A percentile compares a stretch with the other conserved stretches of the same genome.
These are phyloP conservation scores for Zoanthus solanderi DNA, from an alignment of 92 coral and sea anemone genomes.

Conservation along the genomic window DNA sequence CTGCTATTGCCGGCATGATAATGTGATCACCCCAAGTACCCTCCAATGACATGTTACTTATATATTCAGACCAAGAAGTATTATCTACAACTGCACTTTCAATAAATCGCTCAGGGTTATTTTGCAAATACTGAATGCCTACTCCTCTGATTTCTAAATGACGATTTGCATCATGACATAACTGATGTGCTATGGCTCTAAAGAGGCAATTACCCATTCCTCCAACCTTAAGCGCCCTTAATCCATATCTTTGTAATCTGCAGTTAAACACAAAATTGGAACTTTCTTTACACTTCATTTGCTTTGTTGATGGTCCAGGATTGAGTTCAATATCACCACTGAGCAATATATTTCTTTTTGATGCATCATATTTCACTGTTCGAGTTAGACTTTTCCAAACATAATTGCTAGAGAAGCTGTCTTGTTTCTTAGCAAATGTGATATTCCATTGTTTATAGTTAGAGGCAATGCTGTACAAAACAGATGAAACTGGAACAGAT, in stretches of 20 bases:
- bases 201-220: conserved; percentile 45
- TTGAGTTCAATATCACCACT: conserved; percentile 44
- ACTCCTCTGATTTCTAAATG: not conserved
- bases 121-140: conserved; percentile 16
- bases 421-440: conserved; percentile 33
- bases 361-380: not conserved
- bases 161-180: conserved; percentile 32
- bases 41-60: not conserved
- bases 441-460: conserved; percentile 45
- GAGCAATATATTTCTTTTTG: conserved; percentile 23
- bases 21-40: conserved; percentile 11
- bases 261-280: conserved; percentile 25
- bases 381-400: conserved; percentile 14
- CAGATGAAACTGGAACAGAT: conserved; percentile 30
- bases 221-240: conserved; percentile 43
- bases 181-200: conserved; percentile 17
- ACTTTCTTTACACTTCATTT: not conserved
- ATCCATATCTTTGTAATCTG: conserved; percentile 36
- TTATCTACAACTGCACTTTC: conserved; percentile 40
- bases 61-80: conserved; percentile 8
- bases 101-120: conserved; percentile 23
- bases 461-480: conserved; percentile 43
- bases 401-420: conserved; percentile 38
- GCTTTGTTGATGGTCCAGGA: conserved; percentile 33
- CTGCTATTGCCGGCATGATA: too few species aligned